Percentiles rank a stretch among this genome's conserved stretches.
Conservation (phyloP, 2,888 invertebrate species). For the Idaea straminata region DNA sequence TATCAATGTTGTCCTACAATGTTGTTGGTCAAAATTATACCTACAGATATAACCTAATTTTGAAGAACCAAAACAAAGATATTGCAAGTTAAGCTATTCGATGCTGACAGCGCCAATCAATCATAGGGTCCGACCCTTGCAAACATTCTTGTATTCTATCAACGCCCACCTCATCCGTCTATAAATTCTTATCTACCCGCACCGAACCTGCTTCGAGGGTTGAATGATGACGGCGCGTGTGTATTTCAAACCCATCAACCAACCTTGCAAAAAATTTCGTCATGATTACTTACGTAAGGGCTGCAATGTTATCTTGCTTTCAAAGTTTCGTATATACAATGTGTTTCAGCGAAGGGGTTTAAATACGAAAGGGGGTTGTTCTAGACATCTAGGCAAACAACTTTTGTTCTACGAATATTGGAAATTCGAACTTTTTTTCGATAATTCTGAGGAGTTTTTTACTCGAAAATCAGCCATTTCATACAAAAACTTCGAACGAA, state of each 20-base stretch:
- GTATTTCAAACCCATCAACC: slow-evolving; percentile 44
- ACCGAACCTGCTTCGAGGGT: slow-evolving; percentile 52
- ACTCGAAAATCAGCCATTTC: too few species aligned
- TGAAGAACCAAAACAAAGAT: slow-evolving; percentile 10
- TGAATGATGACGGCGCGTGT: slow-evolving; percentile 68
- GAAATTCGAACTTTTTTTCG: too few species aligned
- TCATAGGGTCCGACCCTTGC: slow-evolving; percentile 54
- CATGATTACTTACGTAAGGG: slow-evolving; percentile 36
- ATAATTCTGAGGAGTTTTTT: too few species aligned
- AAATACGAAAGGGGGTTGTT: too few species aligned
- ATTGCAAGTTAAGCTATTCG: slow-evolving; percentile 42
- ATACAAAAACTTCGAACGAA: too few species aligned
- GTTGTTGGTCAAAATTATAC: neutral
- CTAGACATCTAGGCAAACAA: too few species aligned
- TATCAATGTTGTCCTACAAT: neutral
- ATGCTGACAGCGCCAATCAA: slow-evolving; percentile 58
- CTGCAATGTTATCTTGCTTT: slow-evolving; percentile 14
- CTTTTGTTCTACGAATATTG: too few species aligned
- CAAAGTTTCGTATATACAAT: slow-evolving; percentile 20
- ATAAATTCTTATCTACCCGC: slow-evolving; percentile 70
- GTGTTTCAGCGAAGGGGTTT: too few species aligned
- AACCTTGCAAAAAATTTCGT: slow-evolving; percentile 36
- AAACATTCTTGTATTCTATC: slow-evolving; percentile 68
- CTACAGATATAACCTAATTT: slow-evolving; percentile 6
- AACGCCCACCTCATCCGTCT: slow-evolving; percentile 63